phyloP scores from a whole-genome alignment of 1,140 invertebrate species.

The Drosophila teissieri region DNA sequence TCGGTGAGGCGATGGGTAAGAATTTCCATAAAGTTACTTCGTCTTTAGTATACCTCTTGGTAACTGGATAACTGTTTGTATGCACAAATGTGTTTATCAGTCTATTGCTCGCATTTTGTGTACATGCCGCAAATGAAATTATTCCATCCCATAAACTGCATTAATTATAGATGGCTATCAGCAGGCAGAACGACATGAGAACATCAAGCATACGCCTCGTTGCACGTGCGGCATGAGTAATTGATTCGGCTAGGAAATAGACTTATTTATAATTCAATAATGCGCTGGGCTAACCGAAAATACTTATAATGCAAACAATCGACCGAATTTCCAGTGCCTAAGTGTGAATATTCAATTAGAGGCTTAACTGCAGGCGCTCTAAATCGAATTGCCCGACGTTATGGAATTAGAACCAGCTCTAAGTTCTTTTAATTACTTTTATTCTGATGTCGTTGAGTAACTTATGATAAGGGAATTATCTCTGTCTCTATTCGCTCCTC shows the following conservation, averaged over 20 bases:
- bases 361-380: not conserved
- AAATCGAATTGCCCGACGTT: constrained; percentile 13
- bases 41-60: not conserved
- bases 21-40: not conserved
- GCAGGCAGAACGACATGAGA: constrained; percentile 8
- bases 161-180: constrained; percentile 21
- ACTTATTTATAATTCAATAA: constrained; percentile 16
- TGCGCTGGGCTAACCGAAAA: not conserved
- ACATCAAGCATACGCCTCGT: constrained; percentile 32
- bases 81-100: not conserved
- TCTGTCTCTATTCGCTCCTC: not conserved
- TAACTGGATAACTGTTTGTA: not conserved
- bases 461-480: constrained; percentile 40
- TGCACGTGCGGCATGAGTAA: constrained; percentile 1
- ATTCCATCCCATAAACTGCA: constrained; percentile 12
- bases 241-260: constrained; percentile 1
- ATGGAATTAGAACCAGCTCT: constrained; percentile 1
- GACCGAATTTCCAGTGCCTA: not conserved
- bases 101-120: constrained; percentile 8
- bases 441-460: constrained; percentile 33
- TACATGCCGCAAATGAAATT: not conserved
- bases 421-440: constrained; percentile 45
- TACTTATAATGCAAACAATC: constrained; percentile 1
- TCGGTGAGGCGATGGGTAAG: constrained; percentile 43
- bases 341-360: constrained; percentile 1